Conservation (phyloP, 2,888 invertebrate species). For the Xestia c-nigrum region DNA sequence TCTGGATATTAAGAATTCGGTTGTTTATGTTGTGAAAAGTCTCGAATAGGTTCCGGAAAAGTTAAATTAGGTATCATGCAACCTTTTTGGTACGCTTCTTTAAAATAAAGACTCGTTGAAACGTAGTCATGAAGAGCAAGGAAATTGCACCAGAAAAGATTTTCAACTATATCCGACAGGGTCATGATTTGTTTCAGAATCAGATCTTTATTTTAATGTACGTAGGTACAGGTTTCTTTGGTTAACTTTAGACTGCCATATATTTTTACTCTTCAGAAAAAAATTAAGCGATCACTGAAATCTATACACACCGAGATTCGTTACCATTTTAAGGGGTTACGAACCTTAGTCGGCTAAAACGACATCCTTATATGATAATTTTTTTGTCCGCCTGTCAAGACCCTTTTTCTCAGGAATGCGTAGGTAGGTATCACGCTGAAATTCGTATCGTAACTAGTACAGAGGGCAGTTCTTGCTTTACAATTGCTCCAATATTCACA, state of each 20-base stretch:
- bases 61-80: background rate
- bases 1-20: slow-evolving; percentile 10
- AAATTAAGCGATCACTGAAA: background rate
- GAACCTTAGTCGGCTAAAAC: too few species aligned
- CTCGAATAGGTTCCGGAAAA: background rate
- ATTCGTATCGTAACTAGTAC: background rate
- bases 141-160: background rate
- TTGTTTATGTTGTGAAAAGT: slow-evolving; percentile 19
- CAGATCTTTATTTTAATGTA: too few species aligned
- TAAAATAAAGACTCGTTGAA: background rate
- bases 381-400: too few species aligned
- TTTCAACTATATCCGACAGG: background rate
- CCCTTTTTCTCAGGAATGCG: too few species aligned
- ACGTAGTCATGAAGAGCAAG: background rate
- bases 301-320: background rate
- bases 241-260: too few species aligned
- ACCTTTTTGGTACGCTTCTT: background rate
- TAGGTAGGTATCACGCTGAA: too few species aligned
- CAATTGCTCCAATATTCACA: background rate
- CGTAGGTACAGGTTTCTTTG: background rate
- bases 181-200: background rate
- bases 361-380: too few species aligned
- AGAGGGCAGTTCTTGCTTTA: background rate
- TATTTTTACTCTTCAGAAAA: background rate
- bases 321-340: background rate